Evolutionary conservation across 1,140 invertebrate genomes (phyloP).

Genomic region (Laupala kohalensis): DNA sequence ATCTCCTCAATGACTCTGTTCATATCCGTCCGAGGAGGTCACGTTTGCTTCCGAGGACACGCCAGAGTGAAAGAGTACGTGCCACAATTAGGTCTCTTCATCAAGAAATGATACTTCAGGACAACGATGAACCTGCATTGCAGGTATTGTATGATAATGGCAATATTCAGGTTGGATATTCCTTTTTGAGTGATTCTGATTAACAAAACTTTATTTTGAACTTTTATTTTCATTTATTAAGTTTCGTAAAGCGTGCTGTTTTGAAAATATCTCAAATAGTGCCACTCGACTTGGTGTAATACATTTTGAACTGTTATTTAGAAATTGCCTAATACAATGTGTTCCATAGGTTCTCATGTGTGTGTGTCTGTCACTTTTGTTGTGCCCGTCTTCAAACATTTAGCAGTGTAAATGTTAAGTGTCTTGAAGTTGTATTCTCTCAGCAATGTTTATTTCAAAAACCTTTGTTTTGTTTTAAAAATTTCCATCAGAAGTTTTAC

Average conservation of each 20-base stretch:
- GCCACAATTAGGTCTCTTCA: not conserved
- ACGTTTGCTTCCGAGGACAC: slow-evolving; percentile 43
- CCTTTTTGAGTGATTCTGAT: not conserved
- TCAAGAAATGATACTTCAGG: not conserved
- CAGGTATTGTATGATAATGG: not conserved
- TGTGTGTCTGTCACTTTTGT: not conserved
- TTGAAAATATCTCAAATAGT: not conserved
- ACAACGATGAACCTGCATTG: not conserved
- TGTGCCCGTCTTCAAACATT: not conserved
- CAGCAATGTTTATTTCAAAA: not conserved
- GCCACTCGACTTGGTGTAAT: too few species aligned
- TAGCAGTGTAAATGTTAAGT: too few species aligned
- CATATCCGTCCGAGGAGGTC: slow-evolving; percentile 20
- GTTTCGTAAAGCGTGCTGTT: not conserved
- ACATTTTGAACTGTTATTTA: not conserved
- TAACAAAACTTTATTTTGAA: not conserved
- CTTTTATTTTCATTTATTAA: not conserved
- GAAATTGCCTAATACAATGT: not conserved
- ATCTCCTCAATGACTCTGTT: slow-evolving; percentile 29
- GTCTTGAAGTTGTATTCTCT: not conserved
- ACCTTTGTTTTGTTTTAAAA: not conserved
- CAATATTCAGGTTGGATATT: not conserved
- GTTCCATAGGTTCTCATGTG: not conserved
- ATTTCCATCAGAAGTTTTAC: not conserved
- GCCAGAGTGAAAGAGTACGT: slow-evolving; percentile 42